Base-by-base conservation (phyloP, 2,888 invertebrate genomes). In the Salticus scenicus region DNA sequence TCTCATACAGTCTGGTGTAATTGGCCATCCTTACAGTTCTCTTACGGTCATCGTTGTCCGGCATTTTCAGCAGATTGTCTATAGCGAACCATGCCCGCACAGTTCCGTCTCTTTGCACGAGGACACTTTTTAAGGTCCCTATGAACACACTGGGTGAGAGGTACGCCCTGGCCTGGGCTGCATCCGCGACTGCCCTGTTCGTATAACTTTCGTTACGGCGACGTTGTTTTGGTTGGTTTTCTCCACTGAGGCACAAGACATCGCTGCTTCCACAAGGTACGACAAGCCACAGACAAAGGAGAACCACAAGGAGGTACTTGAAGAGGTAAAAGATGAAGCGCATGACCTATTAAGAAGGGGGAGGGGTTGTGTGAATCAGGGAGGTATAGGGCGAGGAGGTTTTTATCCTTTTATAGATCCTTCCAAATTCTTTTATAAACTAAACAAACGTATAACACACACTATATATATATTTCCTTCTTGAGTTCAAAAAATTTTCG, bases 141-240 rank as follows among this genome's bases (percentile, higher is more conserved):
- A 76, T 41, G 42, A 87, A 87, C 20, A 87, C 87, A 8, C 24
- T 64, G 0, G 73, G 81, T 4, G 81, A 72, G 27, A 81, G 67
- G 20, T 69, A 74, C n/a, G 87, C 87, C 57, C 80, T 81, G n/a
- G 77, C 70, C 24, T 81, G 81, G 12, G 81, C 80, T 17, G 70
- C 69, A 1, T 70, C 74, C 31, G 51, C 70, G 69, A 74, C 28
- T 33, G 84, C 74, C 47, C 73, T 66, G 33, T 31, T 63, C 57
- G 84, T 70, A 33, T 74, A 79, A 63, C 47, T 74, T 14, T 63
- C 78, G 41, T 69, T 41, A n/a, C 63, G 74, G 37, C 78, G 24
- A 30, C 77, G 77, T 51, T 70, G 70, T 27, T 47, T 72, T 33
- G 83, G 72, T n/a, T 71, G 57, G 20, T 47, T 63, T 31, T 77